These are phyloP conservation scores for Melieria picta DNA, from an alignment of 2,888 invertebrate genomes.

Conservation along the genomic window DNA sequence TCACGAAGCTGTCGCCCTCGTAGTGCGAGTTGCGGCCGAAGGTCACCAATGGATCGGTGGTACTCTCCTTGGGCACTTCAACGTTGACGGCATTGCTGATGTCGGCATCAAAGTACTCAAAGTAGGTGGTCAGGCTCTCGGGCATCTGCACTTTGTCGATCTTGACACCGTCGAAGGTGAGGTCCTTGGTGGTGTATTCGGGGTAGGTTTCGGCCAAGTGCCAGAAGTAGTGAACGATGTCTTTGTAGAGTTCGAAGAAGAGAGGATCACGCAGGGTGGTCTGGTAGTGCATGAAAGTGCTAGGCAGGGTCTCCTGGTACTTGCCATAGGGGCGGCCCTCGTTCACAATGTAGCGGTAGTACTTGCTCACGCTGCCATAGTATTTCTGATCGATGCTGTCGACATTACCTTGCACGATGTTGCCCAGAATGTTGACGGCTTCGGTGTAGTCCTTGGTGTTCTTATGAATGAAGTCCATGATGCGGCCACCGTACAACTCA, in stretches of 20 bases:
- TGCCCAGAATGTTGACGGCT: slow-evolving; percentile 68
- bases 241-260: slow-evolving; percentile 77
- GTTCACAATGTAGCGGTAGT: slow-evolving; percentile 70
- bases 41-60: slow-evolving; percentile 45
- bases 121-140: slow-evolving; percentile 75
- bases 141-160: slow-evolving; percentile 71
- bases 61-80: slow-evolving; percentile 64
- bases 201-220: slow-evolving; percentile 72
- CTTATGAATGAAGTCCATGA: slow-evolving; percentile 68
- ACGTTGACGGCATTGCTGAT: slow-evolving; percentile 67
- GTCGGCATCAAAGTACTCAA: slow-evolving; percentile 75
- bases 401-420: slow-evolving; percentile 69
- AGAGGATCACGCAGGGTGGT: slow-evolving; percentile 78
- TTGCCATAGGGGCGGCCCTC: slow-evolving; percentile 58
- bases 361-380: slow-evolving; percentile 69
- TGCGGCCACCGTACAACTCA: slow-evolving; percentile 69
- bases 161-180: slow-evolving; percentile 73
- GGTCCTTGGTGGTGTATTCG: slow-evolving; percentile 72
- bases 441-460: slow-evolving; percentile 51
- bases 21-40: slow-evolving; percentile 60
- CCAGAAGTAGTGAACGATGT: slow-evolving; percentile 69
- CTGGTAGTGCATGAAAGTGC: slow-evolving; percentile 72
- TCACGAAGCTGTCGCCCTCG: slow-evolving; percentile 65
- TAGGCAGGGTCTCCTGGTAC: slow-evolving; percentile 55
- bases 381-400: slow-evolving; percentile 68